Evolutionary conservation across 2,888 invertebrate species (phyloP), one percentile per base, ranked within the genome.

Genomic region (Napeogenes sylphis): DNA sequence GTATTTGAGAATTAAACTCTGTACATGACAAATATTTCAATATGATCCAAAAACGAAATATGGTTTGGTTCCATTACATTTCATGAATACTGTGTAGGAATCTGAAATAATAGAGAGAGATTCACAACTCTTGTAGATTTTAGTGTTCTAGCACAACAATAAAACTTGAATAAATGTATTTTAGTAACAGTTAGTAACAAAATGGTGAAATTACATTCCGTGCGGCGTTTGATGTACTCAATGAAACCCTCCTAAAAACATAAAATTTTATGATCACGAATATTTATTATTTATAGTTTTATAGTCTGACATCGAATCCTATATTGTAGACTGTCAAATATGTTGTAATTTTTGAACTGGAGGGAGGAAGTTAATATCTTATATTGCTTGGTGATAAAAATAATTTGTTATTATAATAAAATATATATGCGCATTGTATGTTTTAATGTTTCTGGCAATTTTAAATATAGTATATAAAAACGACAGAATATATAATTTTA

Each of bases 281-380:
- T 84, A 86, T 87, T 85, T 87, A 83, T 85, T 84, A 85, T 87
- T 85, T 87, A 85, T 84, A 84, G 85, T 83, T 84, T 82, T 81
- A 83, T 81, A 80, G 79, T 77, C 76, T 79, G 73, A 76, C 76
- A 80, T 78, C 75, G 77, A 78, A 77, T 78, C 75, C 69, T 71
- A 74, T 68, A 65, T 73, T 74, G 73, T 75, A 68, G 63, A 69
- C 70, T 66, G 69, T 73, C 75, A 74, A 69, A 74, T 64, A 62
- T 66, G 62, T 67, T 63, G 67, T 64, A 62, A 65, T 65, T 59
- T 64, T 61, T 42, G 21, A 56, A 62, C 30, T 30, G 54, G 56
- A 21, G 45, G 47, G 54, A 33, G 51, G 30, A 51, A 51, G 45
- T 63, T 46, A 46, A 56, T 55, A 57, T 59, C 55, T 38, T 51